These are phyloP conservation scores for Pedionomus torquatus DNA, from an alignment of 2,113 vertebrate species.

Conservation along the genomic window DNA sequence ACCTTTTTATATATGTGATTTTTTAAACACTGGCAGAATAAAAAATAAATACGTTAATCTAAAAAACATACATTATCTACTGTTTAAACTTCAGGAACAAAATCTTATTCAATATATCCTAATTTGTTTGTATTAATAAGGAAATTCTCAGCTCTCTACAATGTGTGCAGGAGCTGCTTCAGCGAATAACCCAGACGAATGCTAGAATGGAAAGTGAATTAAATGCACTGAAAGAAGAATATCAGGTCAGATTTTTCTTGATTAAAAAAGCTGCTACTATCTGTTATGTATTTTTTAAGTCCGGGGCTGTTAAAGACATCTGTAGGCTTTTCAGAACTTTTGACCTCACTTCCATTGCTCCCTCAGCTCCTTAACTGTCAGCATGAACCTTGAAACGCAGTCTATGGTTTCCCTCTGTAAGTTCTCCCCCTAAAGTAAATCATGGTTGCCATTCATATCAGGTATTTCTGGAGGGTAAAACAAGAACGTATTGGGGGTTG, in stretches of 20 bases:
- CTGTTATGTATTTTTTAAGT: constrained; percentile 11
- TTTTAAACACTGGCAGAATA: neutral
- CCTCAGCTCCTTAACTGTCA: constrained; percentile 64
- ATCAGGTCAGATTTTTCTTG: constrained; percentile 80
- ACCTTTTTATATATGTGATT: neutral
- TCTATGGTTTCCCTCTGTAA: neutral
- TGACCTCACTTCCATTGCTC: constrained; percentile 48
- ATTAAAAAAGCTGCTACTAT: constrained; percentile 45
- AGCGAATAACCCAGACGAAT: constrained; percentile 80
- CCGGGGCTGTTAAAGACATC: constrained; percentile 54
- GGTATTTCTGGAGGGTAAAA: neutral
- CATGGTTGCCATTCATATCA: neutral
- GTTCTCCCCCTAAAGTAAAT: constrained; percentile 29
- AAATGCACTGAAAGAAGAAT: constrained; percentile 76
- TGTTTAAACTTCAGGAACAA: neutral
- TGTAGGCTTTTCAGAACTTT: constrained; percentile 56
- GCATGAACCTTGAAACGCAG: neutral
- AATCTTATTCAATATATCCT: neutral
- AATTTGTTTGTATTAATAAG: constrained; percentile 69
- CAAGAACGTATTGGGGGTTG: neutral
- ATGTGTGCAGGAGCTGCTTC: constrained; percentile 82
- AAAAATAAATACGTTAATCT: neutral
- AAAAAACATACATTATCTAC: neutral
- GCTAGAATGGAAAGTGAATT: constrained; percentile 79
- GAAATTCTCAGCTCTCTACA: constrained; percentile 85